Base-by-base conservation (phyloP, 2,888 invertebrate species). In the Cephus rjabovi region DNA sequence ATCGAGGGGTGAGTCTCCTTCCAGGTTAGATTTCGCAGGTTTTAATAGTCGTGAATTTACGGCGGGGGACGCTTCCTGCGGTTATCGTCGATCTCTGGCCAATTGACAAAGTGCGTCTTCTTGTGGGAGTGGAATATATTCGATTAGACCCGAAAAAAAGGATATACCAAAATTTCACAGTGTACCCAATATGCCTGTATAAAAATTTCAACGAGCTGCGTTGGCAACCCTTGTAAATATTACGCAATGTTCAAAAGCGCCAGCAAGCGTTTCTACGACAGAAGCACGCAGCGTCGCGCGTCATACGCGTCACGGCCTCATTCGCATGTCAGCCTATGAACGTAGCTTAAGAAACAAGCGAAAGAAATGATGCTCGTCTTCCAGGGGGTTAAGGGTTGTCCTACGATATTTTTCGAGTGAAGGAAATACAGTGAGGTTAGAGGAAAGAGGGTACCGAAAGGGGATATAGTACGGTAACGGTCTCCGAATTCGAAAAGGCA, bases 401-500 rank as follows among this genome's bases (percentile, higher is more conserved):
- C 56, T 9, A 23, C 9, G 23, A 56, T 56, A 56, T 56, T 23
- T 56, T 56, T 56, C 23, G 23, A 56, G 23, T 56, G 23, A 6
- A 23, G 56, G 23, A 23, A 23, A 9, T 23, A 23, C 56, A 56
- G 56, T 23, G 56, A 56, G 56, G 9, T 23, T 23, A 23, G 23
- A 15, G 23, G 23, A 15, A 56, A 23, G 9, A 15, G 40, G 40
- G 6, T 56, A 76, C 37, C 31, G 78, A 69, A 74, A 69, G 33
- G 33, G 69, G 12, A 12, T 35, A 73, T 78, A 70, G 34, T 15
- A 73, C 40, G 35, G 33, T 34, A 81, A 82, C 31, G 71, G 31
- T 71, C 80, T 78, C 81, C 56, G 81, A 83, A 87, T 88, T 84
- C 86, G 77, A 79, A 56, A 56, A 80, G 83, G 87, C 88, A 89